These are phyloP conservation scores for Acromyrmex echinatior DNA, from an alignment of 1,140 invertebrate species.

Conservation along the genomic window DNA sequence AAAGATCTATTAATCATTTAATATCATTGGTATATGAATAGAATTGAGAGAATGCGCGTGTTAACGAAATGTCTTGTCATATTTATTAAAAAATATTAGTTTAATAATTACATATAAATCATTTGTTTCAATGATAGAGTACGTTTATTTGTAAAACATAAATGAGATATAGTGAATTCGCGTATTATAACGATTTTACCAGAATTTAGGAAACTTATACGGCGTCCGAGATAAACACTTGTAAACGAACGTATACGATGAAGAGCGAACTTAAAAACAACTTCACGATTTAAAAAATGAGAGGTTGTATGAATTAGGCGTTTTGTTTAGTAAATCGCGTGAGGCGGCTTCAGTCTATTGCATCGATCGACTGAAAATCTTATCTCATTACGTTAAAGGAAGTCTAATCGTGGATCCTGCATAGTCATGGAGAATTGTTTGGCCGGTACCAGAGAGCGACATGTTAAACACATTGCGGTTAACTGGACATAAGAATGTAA, in stretches of 20 bases:
- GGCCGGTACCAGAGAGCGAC: constrained; percentile 61
- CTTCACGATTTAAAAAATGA: background rate
- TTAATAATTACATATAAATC: background rate
- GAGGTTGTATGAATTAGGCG: constrained; percentile 12
- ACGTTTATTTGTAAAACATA: background rate
- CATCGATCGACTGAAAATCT: constrained; percentile 42
- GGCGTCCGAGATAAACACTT: background rate
- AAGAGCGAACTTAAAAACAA: background rate
- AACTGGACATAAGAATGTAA: constrained; percentile 75
- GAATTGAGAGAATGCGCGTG: background rate
- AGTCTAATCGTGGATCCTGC: constrained; percentile 53
- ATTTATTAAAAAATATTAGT: background rate
- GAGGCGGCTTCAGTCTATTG: background rate
- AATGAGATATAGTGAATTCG: background rate
- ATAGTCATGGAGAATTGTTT: constrained; percentile 64
- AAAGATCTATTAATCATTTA: background rate
- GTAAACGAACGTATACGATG: background rate
- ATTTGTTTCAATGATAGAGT: background rate
- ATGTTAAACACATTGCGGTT: constrained; percentile 72
- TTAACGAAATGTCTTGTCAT: background rate
- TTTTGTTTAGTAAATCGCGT: constrained; percentile 24
- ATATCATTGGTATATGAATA: background rate
- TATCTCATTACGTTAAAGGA: constrained; percentile 56
- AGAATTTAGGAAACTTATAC: background rate
- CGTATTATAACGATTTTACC: background rate